Base-by-base conservation (phyloP, 2,113 vertebrate genomes). In the Hystrix brachyura region DNA sequence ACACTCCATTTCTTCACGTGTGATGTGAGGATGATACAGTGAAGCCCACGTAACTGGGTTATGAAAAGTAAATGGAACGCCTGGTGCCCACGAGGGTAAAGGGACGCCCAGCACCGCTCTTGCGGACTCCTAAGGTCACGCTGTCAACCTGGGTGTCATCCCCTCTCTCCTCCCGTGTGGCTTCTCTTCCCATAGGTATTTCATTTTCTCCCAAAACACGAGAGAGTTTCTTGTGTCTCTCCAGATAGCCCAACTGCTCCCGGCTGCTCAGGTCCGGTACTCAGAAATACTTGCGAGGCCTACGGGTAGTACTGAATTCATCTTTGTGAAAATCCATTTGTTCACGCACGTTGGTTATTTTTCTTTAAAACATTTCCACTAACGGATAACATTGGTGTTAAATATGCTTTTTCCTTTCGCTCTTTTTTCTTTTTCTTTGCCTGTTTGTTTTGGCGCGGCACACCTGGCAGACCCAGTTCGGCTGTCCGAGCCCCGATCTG, bases 41-140 rank as follows among this genome's bases (percentile, higher is more conserved):
- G 88, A 65, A 92, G 62, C 38, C 21, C 89, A 65, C 32, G 15
- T 71, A 96, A 80, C 19, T 76, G 90, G n/a, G 46, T 80, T 57
- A 53, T 80, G 19, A 76, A 91, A 38, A 72, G 32, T 59, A 72
- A 87, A 10, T 62, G 19, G 71, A 94, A 38, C 38, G 38, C 38
- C 38, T 38, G 38, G 38, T 38, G 38, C 38, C 38, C 38, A 38
- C 38, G 38, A 38, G 38, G 38, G 38, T 38, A 38, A 38, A 38
- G 38, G 38, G 38, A 38, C 38, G 38, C 38, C 38, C 38, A 38
- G 38, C 38, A 38, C 38, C 38, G 38, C 38, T 38, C 38, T 38
- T 38, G 38, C 38, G 38, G 38, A 38, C 38, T 38, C 38, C 38
- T 38, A 38, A 38, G 38, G 38, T 38, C 38, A 38, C 38, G 38